Conservation (phyloP, 2,888 invertebrate genomes). For the Andrena hattorfiana region DNA sequence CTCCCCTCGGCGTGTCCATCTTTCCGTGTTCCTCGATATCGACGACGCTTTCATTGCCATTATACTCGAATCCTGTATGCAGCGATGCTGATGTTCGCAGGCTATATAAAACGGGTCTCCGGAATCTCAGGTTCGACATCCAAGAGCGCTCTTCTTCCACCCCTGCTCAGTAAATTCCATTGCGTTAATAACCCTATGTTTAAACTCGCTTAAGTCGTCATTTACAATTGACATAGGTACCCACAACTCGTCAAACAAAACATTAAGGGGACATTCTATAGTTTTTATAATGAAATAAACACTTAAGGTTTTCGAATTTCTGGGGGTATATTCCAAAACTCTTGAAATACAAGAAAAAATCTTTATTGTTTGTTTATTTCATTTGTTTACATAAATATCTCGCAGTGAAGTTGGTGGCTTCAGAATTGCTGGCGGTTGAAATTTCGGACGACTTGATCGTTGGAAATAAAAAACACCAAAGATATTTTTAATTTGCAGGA, state of each 20-base stretch:
- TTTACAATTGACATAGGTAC: background rate
- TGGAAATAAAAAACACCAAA: no score
- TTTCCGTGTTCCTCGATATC: background rate
- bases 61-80: background rate
- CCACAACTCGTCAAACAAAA: slow-evolving; percentile 6
- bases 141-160: background rate
- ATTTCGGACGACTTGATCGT: no score
- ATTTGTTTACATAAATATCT: no score
- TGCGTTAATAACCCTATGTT: background rate
- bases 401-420: no score
- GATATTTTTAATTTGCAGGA: no score
- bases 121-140: background rate
- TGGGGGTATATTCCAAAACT: no score
- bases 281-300: no score
- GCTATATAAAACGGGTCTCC: background rate
- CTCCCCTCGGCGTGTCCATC: background rate
- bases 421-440: no score
- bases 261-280: no score
- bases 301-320: no score
- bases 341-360: no score
- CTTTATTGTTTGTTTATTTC: no score
- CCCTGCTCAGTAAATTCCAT: background rate
- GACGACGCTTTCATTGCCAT: slow-evolving; percentile 4
- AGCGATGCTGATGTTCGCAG: background rate
- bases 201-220: background rate